phyloP scores from a whole-genome alignment of 2,797 vertebrate species.

The Hippocampus kuda region DNA sequence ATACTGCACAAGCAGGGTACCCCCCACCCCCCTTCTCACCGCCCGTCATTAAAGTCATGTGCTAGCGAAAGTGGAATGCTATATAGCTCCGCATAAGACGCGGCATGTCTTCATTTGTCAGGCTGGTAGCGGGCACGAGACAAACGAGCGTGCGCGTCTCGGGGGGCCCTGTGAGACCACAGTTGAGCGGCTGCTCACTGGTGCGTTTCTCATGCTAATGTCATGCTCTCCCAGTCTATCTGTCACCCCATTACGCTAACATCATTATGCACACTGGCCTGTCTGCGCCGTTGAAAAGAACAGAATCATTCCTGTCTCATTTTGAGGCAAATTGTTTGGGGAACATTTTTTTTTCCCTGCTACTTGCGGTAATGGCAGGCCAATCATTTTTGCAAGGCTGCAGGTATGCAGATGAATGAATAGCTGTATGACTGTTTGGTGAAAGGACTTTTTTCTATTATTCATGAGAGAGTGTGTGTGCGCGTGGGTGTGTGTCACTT shows the following conservation, averaged over 20 bases:
- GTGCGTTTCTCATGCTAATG: constrained; percentile 75
- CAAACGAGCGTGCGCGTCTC: constrained; percentile 55
- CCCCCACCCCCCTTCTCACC: constrained; percentile 1
- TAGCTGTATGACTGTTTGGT: constrained; percentile 65
- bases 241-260: constrained; percentile 74
- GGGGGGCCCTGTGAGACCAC: constrained; percentile 62
- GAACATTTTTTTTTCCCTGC: constrained; percentile 57
- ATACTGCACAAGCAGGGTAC: constrained; percentile 33
- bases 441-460: constrained; percentile 67
- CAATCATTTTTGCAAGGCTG: constrained; percentile 66
- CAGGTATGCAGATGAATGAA: constrained; percentile 73
- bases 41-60: constrained; percentile 52
- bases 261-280: constrained; percentile 72
- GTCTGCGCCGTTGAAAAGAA: constrained; percentile 64
- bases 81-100: constrained; percentile 56
- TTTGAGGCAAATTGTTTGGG: constrained; percentile 75
- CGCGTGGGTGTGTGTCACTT: constrained; percentile 12
- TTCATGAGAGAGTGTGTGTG: constrained; percentile 55
- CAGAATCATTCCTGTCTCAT: constrained; percentile 72
- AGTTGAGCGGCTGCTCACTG: constrained; percentile 71
- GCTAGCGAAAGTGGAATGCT: constrained; percentile 59
- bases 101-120: constrained; percentile 66
- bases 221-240: constrained; percentile 70
- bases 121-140: constrained; percentile 51
- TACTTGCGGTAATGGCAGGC: constrained; percentile 49